Conservation (phyloP, 2,797 vertebrate genomes). For the Dendrocincla tyrannina region DNA sequence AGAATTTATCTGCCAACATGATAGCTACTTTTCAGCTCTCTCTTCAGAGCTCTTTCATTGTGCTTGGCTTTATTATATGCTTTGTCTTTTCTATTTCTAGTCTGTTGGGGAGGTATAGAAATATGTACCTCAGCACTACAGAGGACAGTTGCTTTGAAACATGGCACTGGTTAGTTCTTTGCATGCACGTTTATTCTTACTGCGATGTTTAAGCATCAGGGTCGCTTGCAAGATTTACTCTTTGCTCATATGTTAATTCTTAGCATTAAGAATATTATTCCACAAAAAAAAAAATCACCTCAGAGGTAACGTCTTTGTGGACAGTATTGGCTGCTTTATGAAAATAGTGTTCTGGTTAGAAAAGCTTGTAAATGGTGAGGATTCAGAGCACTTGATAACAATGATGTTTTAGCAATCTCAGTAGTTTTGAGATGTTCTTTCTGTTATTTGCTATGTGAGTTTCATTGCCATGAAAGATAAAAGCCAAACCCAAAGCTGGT, state of each 20-base stretch:
- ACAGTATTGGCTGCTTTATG: background rate
- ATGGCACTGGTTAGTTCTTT: slow-evolving; percentile 69
- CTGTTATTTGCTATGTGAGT: background rate
- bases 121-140: slow-evolving; percentile 79
- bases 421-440: background rate
- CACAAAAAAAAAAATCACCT: background rate
- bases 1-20: slow-evolving; percentile 98
- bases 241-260: slow-evolving; percentile 18
- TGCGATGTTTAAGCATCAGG: background rate
- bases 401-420: background rate
- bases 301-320: background rate
- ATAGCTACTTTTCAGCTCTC: slow-evolving; percentile 91
- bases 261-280: background rate
- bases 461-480: background rate
- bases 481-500: background rate
- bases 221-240: background rate
- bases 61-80: slow-evolving; percentile 88
- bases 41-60: slow-evolving; percentile 83
- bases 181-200: slow-evolving; percentile 37
- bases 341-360: background rate
- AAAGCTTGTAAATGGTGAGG: background rate
- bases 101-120: slow-evolving; percentile 79
- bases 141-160: slow-evolving; percentile 81
- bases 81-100: slow-evolving; percentile 87
- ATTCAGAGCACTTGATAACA: background rate